Evolutionary conservation across 2,797 vertebrate species (phyloP).

Genomic region (Sebastes oblongus): DNA sequence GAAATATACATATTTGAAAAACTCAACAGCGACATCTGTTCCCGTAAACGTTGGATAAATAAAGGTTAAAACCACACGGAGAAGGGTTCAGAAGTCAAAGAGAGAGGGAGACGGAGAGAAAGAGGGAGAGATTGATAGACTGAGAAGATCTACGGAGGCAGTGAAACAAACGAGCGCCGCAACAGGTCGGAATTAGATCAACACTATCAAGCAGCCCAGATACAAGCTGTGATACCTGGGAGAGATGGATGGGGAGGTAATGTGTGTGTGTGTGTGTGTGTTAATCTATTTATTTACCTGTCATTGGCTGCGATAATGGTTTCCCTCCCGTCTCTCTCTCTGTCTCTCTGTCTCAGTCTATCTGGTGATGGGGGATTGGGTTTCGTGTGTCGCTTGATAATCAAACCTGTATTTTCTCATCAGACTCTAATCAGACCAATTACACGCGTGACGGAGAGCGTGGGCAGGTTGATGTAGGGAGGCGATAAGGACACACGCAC

Average conservation of each 20-base stretch:
- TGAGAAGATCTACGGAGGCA: slow-evolving; percentile 52
- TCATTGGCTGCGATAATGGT: slow-evolving; percentile 81
- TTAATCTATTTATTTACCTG: slow-evolving; percentile 83
- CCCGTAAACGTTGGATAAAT: not conserved
- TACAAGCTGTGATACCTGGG: slow-evolving; percentile 79
- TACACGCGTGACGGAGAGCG: slow-evolving; percentile 83
- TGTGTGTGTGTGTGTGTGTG: not conserved
- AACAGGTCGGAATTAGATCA: slow-evolving; percentile 81
- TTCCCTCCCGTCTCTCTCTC: slow-evolving; percentile 71
- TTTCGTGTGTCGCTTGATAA: slow-evolving; percentile 82
- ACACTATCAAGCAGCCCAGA: slow-evolving; percentile 79
- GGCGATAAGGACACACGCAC: slow-evolving; percentile 63
- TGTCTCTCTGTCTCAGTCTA: slow-evolving; percentile 75
- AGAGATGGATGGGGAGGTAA: slow-evolving; percentile 23
- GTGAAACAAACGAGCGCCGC: slow-evolving; percentile 69
- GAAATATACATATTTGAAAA: too few relatives aligned
- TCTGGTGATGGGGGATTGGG: slow-evolving; percentile 78
- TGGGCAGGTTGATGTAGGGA: slow-evolving; percentile 82
- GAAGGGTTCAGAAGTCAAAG: slow-evolving; percentile 12
- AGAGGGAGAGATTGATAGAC: slow-evolving; percentile 37
- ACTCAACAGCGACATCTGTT: too few relatives aligned
- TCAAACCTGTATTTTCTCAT: slow-evolving; percentile 86
- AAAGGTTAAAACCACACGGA: slow-evolving; percentile 5
- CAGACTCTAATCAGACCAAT: slow-evolving; percentile 90
- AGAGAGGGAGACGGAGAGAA: not conserved